These are phyloP conservation scores for Halictus quadricinctus DNA, from an alignment of 2,888 invertebrate genomes.

Conservation along the genomic window DNA sequence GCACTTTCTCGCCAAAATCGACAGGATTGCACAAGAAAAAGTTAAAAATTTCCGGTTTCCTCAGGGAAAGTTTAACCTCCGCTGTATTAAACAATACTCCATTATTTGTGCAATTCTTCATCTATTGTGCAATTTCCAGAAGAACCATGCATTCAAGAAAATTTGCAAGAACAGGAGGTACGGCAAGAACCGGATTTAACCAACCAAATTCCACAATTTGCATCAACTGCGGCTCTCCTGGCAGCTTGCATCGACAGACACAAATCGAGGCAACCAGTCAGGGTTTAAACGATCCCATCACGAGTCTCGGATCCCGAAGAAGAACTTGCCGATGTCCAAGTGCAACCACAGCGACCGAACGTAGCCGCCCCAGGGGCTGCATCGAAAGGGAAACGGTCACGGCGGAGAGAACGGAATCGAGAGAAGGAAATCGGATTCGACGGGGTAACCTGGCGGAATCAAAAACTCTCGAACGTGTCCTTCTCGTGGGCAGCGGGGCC, in stretches of 20 bases:
- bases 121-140: too few species aligned
- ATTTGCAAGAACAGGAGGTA: too few species aligned
- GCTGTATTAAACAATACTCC: too few species aligned
- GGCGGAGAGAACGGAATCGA: constrained; percentile 20
- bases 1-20: too few species aligned
- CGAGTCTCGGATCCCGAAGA: background rate
- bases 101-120: too few species aligned
- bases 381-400: background rate
- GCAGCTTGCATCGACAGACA: background rate
- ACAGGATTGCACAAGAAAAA: too few species aligned
- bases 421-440: constrained; percentile 41
- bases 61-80: too few species aligned
- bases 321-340: background rate
- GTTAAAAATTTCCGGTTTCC: too few species aligned
- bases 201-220: too few species aligned
- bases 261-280: background rate
- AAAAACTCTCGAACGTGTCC: constrained; percentile 49
- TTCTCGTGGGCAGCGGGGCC: constrained; percentile 27
- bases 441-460: constrained; percentile 36
- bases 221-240: background rate
- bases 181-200: background rate
- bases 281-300: background rate
- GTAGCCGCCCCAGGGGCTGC: background rate
- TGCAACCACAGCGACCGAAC: background rate
- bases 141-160: too few species aligned